phyloP scores from a whole-genome alignment of 2,113 vertebrate genomes.

The Gopherus evgoodei region DNA sequence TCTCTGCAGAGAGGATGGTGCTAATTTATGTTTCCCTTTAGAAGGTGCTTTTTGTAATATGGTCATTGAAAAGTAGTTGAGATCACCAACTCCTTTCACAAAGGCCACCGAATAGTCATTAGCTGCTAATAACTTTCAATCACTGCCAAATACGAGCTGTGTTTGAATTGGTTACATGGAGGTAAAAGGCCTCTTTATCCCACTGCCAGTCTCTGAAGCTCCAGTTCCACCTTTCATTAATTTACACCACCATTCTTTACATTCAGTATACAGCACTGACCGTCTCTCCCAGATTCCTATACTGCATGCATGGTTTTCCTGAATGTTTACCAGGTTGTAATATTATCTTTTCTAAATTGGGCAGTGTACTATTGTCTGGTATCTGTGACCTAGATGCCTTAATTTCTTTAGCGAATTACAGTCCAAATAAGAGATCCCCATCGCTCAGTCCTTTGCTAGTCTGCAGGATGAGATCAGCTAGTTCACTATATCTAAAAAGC shows the following conservation, averaged over 20 bases:
- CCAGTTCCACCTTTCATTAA: not conserved
- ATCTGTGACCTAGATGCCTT: not conserved
- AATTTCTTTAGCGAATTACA: not conserved
- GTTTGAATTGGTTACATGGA: not conserved
- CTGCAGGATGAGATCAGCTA: rapidly evolving
- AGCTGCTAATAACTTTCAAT: not conserved
- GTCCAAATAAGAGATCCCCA: not conserved
- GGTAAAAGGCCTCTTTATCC: not conserved
- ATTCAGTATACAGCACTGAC: not conserved
- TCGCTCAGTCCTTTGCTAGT: not conserved
- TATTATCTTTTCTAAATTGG: not conserved
- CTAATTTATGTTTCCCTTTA: not conserved
- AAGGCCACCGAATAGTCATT: not conserved
- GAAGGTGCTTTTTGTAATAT: not conserved
- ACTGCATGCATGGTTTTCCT: not conserved
- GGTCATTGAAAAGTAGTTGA: not conserved
- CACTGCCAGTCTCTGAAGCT: not conserved
- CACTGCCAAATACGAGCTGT: not conserved
- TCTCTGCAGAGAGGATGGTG: not conserved
- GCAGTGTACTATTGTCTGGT: not conserved
- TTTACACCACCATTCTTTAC: not conserved
- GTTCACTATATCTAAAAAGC: not conserved
- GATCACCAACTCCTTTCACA: not conserved
- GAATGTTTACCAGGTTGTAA: not conserved
- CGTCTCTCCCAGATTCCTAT: rapidly evolving